Evolutionary conservation across 2,888 invertebrate species (phyloP), one percentile per base, ranked within the genome.

Genomic region (Drosophila testacea): DNA sequence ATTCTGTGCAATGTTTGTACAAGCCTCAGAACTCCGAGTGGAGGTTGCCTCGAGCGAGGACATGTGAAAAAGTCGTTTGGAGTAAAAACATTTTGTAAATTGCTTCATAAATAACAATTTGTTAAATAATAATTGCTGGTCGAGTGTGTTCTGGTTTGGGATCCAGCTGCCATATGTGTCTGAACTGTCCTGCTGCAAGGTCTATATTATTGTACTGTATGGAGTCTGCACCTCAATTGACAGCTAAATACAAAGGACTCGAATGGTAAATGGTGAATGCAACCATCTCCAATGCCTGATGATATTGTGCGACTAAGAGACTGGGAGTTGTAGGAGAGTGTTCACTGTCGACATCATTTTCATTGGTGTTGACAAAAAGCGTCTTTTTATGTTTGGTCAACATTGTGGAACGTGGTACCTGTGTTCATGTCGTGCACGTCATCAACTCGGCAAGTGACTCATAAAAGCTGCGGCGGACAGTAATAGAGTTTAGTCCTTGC

Each of bases 41-140:
- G 64, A 59, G 61, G 62, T 60, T 64, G 81, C 82, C 77, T 55
- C 36, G 51, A 57, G 81, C 68, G 74, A 69, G 65, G 61, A 70
- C 67, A 81, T 74, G 83, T 68, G 79, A 83, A 85, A 84, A 88
- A 89, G 90, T 89, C 89, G 88, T 88, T 89, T 86, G 85, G 78
- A 82, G 80, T 77, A 76, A 89, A 88, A 90, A 90, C 90, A 89
- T 90, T 89, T 89, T 81, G 86, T 90, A 90, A 90, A 90, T 90
- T 90, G 88, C 89, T 90, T 89, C 90, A 90, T 90, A 90, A 90
- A 90, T 88, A 90, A 88, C 89, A 90, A 88, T 90, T 90, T 89
- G 86, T 83, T 79, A 84, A 89, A 88, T 88, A 90, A 90, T 90
- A 89, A 90, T 86, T 86, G 88, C 88, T 73, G 69, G 54, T 30